Evolutionary conservation across 2,888 invertebrate genomes (phyloP), one percentile per base, ranked within the genome.

Genomic region (Dasypogon diadema): DNA sequence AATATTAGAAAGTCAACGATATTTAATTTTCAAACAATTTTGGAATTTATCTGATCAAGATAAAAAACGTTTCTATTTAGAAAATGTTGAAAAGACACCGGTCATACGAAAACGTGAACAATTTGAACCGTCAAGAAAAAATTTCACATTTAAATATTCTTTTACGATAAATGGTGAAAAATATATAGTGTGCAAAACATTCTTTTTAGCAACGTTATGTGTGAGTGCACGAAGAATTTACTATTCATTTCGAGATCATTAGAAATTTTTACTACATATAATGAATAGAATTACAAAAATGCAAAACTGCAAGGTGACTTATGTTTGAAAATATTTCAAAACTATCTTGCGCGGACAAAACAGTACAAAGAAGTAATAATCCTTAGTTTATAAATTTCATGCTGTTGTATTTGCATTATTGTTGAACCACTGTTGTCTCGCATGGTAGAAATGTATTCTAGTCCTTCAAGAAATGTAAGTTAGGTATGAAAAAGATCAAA

Each of bases 101-200:
- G 14, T 51, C 18, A 2, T 51, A 3, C 14, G 18, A 18, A 42
- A 12, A 12, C 21, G 12, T 5, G 4, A 14, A 8, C 12, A 2
- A 14, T 8, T 4, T 48, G 18, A 16, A 1, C 14, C 51, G 2
- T 8, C 18, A 6, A 16, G 16, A 51, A 51, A 51, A 16, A 51
- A 51, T 51, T 51, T 51, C 18, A 51, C 51, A 51, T 51, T 51
- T 21, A 51, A 51, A 12, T 51, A 51, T 16, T 51, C 51, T 21
- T 51, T 51, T 3, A 51, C 16, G 5, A 18, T 2, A 1, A 16
- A 51, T 6, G 21, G 21, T 51, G 16, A 16, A 21, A n/a, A 51
- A 16, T 6, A 21, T 21, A 2, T 21, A 12, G 16, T 51, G 4
- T 51, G 51, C 12, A 51, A 51, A 21, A 51, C 51, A 21, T 51